These are phyloP conservation scores for Operophtera brumata DNA, from an alignment of 2,888 invertebrate species.

Conservation along the genomic window DNA sequence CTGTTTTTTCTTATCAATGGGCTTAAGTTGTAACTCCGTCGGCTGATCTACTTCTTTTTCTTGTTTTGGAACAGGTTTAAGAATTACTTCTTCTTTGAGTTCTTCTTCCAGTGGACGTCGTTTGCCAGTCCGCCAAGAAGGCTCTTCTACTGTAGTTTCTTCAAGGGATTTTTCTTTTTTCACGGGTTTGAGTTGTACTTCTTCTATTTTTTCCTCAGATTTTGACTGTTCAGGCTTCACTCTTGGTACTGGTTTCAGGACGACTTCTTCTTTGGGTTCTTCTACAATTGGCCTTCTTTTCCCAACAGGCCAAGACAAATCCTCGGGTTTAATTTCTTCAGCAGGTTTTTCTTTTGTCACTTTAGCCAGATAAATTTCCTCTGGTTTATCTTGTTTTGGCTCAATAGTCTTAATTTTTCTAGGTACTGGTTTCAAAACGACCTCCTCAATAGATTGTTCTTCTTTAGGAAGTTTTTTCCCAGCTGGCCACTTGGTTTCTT, in stretches of 20 bases:
- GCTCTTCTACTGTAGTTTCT: conserved; percentile 51
- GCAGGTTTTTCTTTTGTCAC: no score
- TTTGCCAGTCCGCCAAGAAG: conserved; percentile 41
- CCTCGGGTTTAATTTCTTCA: no score
- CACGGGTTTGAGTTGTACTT: conserved; percentile 48
- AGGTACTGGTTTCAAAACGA: conserved; percentile 52
- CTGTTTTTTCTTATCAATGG: conserved; percentile 43
- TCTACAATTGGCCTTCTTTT: conserved; percentile 17
- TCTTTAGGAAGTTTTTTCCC: conserved; percentile 1
- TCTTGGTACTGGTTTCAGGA: conserved; percentile 55
- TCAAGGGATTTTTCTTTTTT: conserved; percentile 56
- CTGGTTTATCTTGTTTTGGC: no score
- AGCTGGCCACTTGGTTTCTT: conserved; percentile 54
- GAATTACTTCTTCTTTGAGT: conserved; percentile 48
- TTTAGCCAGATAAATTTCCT: no score
- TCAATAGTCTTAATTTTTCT: no score
- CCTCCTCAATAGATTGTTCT: conserved; percentile 49
- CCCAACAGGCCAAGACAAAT: no score
- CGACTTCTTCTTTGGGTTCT: conserved; percentile 49
- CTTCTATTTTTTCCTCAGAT: neutral
- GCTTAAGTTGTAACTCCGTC: conserved; percentile 53
- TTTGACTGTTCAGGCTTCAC: neutral
- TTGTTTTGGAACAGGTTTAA: conserved; percentile 44
- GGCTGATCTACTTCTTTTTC: conserved; percentile 56
- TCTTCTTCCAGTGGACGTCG: conserved; percentile 41